Evolutionary conservation across 2,888 invertebrate genomes (phyloP), one percentile per base, ranked within the genome.

Genomic region (Halocaridina rubra): DNA sequence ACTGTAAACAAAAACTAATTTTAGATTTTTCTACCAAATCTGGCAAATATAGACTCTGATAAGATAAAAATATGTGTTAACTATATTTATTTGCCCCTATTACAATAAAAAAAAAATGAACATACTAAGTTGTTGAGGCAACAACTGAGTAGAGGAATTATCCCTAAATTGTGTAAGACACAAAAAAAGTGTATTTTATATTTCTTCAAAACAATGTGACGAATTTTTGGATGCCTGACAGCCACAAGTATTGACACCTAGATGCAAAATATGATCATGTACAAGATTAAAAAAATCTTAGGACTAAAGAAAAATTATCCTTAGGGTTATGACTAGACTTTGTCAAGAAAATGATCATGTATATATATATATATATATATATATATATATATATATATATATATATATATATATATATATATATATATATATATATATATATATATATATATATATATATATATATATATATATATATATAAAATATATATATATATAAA

Each of bases 381-480:
- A 39, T 72, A 33, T 72, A 39, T 72, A n/a, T 72, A 24, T 72
- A n/a, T 72, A 39, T 72, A 22, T 33, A 24, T 72, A n/a, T 19
- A 24, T 72, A 22, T 33, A 24, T 72, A 33, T 33, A 39, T 72
- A 22, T 19, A 27, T 72, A 22, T 39, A 46, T 72, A 22, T 32
- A 24, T n/a, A 7, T 30, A 39, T 71, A 5, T 30, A 39, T 71
- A 33, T 19, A n/a, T 72, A 33, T 19, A 7, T 72, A 27, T 72
- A 22, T 33, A 16, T 33, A 16, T n/a, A 16, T 72, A 13, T 13
- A 16, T 13, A 16, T 39, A 19, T 46, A 22, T 39, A 22, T n/a
- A 16, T 39, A 19, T 74, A 19, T 3, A 19, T 74, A 19, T 74
- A 1, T 5, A 29, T 46, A 10, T n/a, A n/a, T n/a, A n/a, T n/a